Base-by-base conservation (phyloP, 2,888 invertebrate species). In the Pasiphila rectangulata region DNA sequence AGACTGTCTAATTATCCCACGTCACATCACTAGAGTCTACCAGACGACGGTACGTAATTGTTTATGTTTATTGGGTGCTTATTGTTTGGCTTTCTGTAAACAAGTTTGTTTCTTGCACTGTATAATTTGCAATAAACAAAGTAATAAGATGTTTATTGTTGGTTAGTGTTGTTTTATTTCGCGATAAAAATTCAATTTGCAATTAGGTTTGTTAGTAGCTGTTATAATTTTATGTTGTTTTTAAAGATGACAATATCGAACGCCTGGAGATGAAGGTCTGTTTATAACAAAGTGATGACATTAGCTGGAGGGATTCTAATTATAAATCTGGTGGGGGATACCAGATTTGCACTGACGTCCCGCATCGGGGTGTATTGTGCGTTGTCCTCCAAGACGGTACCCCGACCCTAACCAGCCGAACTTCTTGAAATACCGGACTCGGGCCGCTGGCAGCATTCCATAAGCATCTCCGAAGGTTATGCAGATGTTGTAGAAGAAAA, bases 51-150 rank as follows among this genome's bases (percentile, higher is more conserved):
- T 55, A 57, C 71, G 60, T 74, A 72, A 77, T 78, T 78, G 81
- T 79, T 83, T 79, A 83, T 79, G 78, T 80, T 83, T 83, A 83
- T 79, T 74, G 69, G 71, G 65, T 67, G 72, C 75, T 82, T 79
- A 80, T 81, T 80, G 79, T 78, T 77, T 74, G 69, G 61, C 65
- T 64, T 66, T 71, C 69, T 64, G 68, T 68, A 72, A 77, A 75
- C 77, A 72, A 76, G 73, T 75, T 76, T 67, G 73, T 71, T 72
- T 69, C 63, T 64, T 50, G 56, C 59, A 54, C 68, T 70, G 62
- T 69, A 67, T 69, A 69, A 75, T 75, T 66, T 61, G 64, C 64
- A 54, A 71, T 69, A 69, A 70, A 73, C 65, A 65, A 62, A 47
- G 46, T 56, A 64, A 70, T 70, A 66, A 60, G 48, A 48, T 56